Evolutionary conservation across 1,140 invertebrate species (phyloP), one percentile per base, ranked within the genome.

Genomic region (Pararge aegeria): DNA sequence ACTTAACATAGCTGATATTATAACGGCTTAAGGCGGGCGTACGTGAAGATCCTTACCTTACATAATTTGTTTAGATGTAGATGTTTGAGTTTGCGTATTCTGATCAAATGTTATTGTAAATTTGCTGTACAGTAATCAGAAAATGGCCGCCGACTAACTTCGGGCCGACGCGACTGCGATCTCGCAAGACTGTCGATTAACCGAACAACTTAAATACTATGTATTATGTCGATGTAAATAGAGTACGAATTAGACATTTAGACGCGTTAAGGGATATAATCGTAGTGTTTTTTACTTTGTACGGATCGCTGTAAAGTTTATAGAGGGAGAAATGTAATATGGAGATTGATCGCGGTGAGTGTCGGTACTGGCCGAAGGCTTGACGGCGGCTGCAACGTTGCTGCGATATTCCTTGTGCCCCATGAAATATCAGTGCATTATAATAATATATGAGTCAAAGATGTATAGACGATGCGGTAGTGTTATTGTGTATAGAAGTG

Each of bases 401-500:
- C 84, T 88, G 84, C 80, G 84, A 88, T 88, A 88, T 84, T 81
- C 78, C 76, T 80, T 83, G 83, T 88, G 84, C 82, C 84, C 80
- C 84, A 80, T 73, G 78, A 84, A 80, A 80, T 85, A 81, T 87
- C 82, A 85, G 81, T 86, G 81, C 80, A 82, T 86, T 86, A 87
- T 42, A 38, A 42, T 40, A 16, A 16, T 83, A 87, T 84, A 84
- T 67, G 80, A 88, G 85, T 89, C 80, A 78, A n/a, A 80, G 76
- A 84, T 84, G 80, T 83, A 79, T 80, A 80, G 75, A 83, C 72
- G 78, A 82, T 75, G 83, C 69, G 79, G 80, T 82, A 86, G 83
- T 86, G 86, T 86, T 86, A 87, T 74, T 84, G 75, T 80, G 80
- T 87, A 87, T 81, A 85, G 78, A 81, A 79, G 73, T 72, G 80